phyloP scores from a whole-genome alignment of 2,797 vertebrate genomes.

The Champsocephalus esox region DNA sequence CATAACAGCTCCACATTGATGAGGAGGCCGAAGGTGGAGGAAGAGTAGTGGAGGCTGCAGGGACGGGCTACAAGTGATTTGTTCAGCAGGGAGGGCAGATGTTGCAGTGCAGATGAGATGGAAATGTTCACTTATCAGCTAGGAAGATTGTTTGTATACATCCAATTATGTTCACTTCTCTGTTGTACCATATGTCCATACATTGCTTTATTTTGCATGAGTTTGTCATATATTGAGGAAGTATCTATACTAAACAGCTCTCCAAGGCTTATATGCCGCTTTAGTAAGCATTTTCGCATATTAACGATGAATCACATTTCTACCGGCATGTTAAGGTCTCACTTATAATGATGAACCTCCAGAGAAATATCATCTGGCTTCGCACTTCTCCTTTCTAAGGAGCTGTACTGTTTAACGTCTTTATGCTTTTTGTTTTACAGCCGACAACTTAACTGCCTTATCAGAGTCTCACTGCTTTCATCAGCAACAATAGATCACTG shows the following conservation, averaged over 20 bases:
- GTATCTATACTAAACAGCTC: constrained; percentile 34
- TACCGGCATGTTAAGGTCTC: neutral
- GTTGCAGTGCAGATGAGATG: constrained; percentile 24
- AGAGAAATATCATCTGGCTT: neutral
- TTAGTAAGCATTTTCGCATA: neutral
- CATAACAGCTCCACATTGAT: constrained; percentile 77
- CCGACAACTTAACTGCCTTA: neutral
- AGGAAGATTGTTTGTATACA: constrained; percentile 36
- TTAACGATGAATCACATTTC: neutral
- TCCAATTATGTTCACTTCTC: neutral
- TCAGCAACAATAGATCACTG: neutral
- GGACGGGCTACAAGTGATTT: constrained; percentile 57
- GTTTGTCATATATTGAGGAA: constrained; percentile 12
- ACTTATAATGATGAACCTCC: neutral
- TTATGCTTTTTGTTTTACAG: constrained; percentile 7
- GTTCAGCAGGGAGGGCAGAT: constrained; percentile 41
- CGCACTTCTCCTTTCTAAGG: neutral
- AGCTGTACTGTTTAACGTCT: neutral
- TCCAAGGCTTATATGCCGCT: constrained; percentile 3
- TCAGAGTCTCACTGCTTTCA: neutral
- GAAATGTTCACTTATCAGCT: constrained; percentile 39
- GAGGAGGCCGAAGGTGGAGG: constrained; percentile 64
- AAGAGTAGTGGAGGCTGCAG: constrained; percentile 48
- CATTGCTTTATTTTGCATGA: constrained; percentile 22
- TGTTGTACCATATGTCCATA: constrained; percentile 30